Base-by-base conservation (phyloP, 2,113 vertebrate species). In the Lagopus muta region DNA sequence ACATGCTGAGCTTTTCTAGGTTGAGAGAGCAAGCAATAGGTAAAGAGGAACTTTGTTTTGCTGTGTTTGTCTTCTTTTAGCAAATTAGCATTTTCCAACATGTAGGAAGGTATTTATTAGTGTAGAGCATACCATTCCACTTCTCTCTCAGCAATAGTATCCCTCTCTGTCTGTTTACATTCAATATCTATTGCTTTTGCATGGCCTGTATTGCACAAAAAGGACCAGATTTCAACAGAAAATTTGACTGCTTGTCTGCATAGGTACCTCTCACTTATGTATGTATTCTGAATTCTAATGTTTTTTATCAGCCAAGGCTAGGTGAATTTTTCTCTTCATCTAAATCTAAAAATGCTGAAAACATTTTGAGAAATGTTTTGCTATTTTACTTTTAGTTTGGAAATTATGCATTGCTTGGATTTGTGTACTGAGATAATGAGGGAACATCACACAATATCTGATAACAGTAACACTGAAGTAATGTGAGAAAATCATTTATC, bases 401-500 rank as follows among this genome's bases (percentile, higher is more conserved):
- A 97, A 96, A 96, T 97, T 95, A 97, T 97, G 87, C 88, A 86
- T 89, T 95, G 93, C 89, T 95, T 94, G 90, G 91, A 82, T 98
- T 91, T 97, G 86, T 95, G 91, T 96, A 96, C 90, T 5, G 13
- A 87, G 86, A 97, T 97, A 98, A 98, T 95, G 96, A 98, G 94
- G 93, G 85, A 96, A 90, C 89, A 96, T 97, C 96, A 96, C 88
- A 96, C 90, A 89, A 92, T 96, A 74, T 88, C 92, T 94, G 96
- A 96, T 97, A 97, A 96, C 94, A 97, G 92, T 96, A 96, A 93
- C 96, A 95, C 85, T 90, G 32, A 80, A 95, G 94, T 83, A 97
- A 96, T 92, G 94, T 91, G 95, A 97, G 95, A 96, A 97, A 97
- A 95, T 94, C 24, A 61, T 98, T 98, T 98, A 96, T 97, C 96